These are phyloP conservation scores for Thamnophis elegans DNA, from an alignment of 2,797 vertebrate genomes.

Conservation along the genomic window DNA sequence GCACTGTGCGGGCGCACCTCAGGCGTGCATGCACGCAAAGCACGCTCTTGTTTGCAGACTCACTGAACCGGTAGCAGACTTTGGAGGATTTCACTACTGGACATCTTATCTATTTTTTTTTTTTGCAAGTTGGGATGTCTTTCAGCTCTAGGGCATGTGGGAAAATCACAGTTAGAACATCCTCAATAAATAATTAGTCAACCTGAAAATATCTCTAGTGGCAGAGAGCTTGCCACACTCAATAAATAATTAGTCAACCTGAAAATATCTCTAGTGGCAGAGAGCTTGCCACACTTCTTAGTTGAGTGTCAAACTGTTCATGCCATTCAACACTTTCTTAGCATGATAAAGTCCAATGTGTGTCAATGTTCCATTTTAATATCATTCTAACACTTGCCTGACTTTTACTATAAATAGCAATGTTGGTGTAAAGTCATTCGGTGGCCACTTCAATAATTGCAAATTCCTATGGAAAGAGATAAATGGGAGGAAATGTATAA, in stretches of 20 bases:
- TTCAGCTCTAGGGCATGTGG: background rate
- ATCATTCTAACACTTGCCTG: background rate
- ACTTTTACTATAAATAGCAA: background rate
- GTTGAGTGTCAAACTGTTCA: background rate
- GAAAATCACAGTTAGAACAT: background rate
- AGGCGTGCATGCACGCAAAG: too few species aligned
- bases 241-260: background rate
- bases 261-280: background rate
- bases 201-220: background rate
- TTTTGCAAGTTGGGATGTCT: background rate
- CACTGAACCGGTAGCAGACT: too few species aligned
- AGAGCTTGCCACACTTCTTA: background rate
- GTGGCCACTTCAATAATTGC: background rate
- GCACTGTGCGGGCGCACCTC: too few species aligned
- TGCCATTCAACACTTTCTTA: background rate
- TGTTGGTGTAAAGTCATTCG: background rate
- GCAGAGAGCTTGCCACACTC: background rate
- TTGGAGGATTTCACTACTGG: too few species aligned
- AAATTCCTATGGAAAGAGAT: background rate
- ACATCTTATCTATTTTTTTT: background rate
- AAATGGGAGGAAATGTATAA: background rate
- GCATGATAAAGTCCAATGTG: background rate
- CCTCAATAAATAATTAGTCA: background rate
- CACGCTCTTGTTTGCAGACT: too few species aligned
- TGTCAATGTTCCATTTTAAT: background rate